Evolutionary conservation across 2,888 invertebrate genomes (phyloP), one percentile per base, ranked within the genome.

Genomic region (Mimachlamys varia): DNA sequence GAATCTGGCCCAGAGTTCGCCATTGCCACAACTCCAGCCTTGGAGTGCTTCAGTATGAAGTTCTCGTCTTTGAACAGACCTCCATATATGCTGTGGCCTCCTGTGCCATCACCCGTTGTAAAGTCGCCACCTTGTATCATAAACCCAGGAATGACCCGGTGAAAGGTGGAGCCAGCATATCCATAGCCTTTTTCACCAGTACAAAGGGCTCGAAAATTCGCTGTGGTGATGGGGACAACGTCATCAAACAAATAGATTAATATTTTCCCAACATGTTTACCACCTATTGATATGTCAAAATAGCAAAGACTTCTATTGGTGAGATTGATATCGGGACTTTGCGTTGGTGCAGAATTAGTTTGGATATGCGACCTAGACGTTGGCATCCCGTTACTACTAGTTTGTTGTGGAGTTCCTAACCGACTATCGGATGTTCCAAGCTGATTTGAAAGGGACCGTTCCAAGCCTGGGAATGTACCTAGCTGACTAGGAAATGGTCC

Each of bases 111-210:
- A 90, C 98, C 97, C 89, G 98, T 98, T 1, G 98, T 97, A 89
- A 99, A 98, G 97, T 99, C 99, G 58, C 99, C 99, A 92, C 98
- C 98, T 97, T 99, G 99, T 94, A 99, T 98, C 98, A 99, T 98
- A 96, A 99, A 99, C 93, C 98, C 98, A 96, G 98, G 98, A 93
- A 99, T 98, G 91, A 99, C 98, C n/a, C 99, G 97, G 97, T 98
- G 98, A 96, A 99, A 98, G 93, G 97, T 97, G 2, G 98, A 97
- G 22, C 98, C 98, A 93, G 98, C 97, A 96, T 98, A 99, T 37
- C 97, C 97, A 93, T 94, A 96, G 10, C 97, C 97, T 90, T 95
- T 88, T n/a, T 91, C 88, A 27, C 94, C 93, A 44, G 94, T 93
- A 50, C 98, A 98, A 53, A 99, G 97, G 22, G 98, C 97, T 93